Evolutionary conservation across 2,888 invertebrate species (phyloP), one percentile per base, ranked within the genome.

Genomic region (Nyleta sp.): DNA sequence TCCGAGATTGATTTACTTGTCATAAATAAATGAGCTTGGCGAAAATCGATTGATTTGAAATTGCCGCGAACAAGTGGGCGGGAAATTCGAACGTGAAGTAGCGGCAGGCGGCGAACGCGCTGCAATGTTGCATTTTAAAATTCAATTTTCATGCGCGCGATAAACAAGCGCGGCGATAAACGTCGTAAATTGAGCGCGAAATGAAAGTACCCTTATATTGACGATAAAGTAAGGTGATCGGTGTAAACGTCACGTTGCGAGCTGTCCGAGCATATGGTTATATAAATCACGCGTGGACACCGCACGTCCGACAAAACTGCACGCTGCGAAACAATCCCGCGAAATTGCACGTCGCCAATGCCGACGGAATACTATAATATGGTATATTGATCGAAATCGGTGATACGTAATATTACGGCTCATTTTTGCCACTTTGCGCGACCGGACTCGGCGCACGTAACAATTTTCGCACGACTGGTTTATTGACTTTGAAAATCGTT

Each of bases 251-350:
- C 67, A 62, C 62, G 50, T 28, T 48, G 46, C n/a, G 44, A 44
- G 17, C 60, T 67, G 67, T 74, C 60, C 46, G 33, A 52, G 55
- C 50, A 31, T 62, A 60, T 64, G 75, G 62, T 57, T 62, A 55
- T 48, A 68, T 68, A 62, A 75, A 75, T 75, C 62, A 62, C 57
- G 68, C 62, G 70, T 60, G 60, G 55, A 62, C 67, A 67, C 13
- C 18, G 42, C 64, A 50, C 50, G 57, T 42, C 57, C 33, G 31
- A 35, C 55, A 13, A 40, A 68, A 55, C 11, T 70, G n/a, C 59
- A 64, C 28, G 53, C 59, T 65, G 57, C 64, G 53, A 64, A 70
- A 71, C 76, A 76, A 71, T 76, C 46, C 20, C 44, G 42, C 48
- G 15, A 65, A 76, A 76, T 76, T 76, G 57, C 31, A 62, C 38